phyloP scores from a whole-genome alignment of 2,888 invertebrate genomes.

The Ctenicera cuprea region DNA sequence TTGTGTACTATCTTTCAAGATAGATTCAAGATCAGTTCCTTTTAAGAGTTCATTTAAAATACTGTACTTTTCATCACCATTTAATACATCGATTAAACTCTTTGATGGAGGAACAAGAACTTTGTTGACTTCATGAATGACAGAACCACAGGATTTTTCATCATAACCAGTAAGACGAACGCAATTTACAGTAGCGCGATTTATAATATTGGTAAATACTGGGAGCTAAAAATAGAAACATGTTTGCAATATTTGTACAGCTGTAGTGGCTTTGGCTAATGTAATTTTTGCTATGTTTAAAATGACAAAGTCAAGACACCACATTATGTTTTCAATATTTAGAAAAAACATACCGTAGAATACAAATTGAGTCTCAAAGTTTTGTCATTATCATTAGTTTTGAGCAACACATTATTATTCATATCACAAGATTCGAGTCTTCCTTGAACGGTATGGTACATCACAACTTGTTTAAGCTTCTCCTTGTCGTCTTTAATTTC shows the following conservation, averaged over 20 bases:
- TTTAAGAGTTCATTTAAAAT: constrained; percentile 71
- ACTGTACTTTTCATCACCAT: constrained; percentile 70
- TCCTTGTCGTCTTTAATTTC: constrained; percentile 69
- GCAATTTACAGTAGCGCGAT: constrained; percentile 81
- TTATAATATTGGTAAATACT: constrained; percentile 75
- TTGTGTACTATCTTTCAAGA: constrained; percentile 70
- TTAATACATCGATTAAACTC: constrained; percentile 73
- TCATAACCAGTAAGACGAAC: constrained; percentile 78
- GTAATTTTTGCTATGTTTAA: too few species aligned
- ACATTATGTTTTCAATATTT: background rate
- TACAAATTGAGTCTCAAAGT: constrained; percentile 78
- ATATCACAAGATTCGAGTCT: constrained; percentile 76
- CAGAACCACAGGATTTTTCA: constrained; percentile 80
- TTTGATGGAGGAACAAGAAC: constrained; percentile 75
- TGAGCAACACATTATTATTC: constrained; percentile 74
- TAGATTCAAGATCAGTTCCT: constrained; percentile 73
- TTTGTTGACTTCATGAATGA: constrained; percentile 80
- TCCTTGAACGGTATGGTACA: constrained; percentile 78
- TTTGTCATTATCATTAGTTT: constrained; percentile 72
- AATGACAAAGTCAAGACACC: background rate
- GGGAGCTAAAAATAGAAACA: constrained; percentile 70
- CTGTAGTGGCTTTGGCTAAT: background rate
- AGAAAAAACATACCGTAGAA: constrained; percentile 72
- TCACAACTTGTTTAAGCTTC: constrained; percentile 76
- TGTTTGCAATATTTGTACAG: constrained; percentile 6